phyloP scores from a whole-genome alignment of 2,888 invertebrate genomes.

The Scaptomyza parva region DNA sequence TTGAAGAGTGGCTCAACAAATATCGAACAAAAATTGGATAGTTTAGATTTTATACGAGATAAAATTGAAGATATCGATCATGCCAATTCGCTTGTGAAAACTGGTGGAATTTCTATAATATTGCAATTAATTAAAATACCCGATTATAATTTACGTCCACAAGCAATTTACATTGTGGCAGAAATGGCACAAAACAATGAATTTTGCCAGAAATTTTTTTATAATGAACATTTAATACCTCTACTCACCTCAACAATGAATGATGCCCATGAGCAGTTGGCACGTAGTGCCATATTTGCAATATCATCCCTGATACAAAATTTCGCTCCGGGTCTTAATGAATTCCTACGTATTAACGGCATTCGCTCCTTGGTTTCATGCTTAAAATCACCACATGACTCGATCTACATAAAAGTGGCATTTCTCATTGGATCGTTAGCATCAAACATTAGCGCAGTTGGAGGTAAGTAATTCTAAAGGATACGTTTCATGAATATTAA shows the following conservation, averaged over 20 bases:
- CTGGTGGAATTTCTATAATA: slow-evolving; percentile 51
- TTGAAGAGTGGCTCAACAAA: slow-evolving; percentile 31
- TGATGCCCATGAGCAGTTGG: slow-evolving; percentile 47
- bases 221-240: slow-evolving; percentile 88
- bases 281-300: slow-evolving; percentile 61
- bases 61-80: slow-evolving; percentile 67
- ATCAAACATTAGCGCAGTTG: slow-evolving; percentile 36
- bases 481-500: not conserved
- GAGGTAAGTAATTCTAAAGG: slow-evolving; percentile 30
- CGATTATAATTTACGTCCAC: slow-evolving; percentile 87
- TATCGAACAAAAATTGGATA: slow-evolving; percentile 47
- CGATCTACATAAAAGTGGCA: slow-evolving; percentile 65
- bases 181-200: slow-evolving; percentile 94
- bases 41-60: slow-evolving; percentile 54
- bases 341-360: slow-evolving; percentile 57
- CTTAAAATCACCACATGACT: slow-evolving; percentile 31
- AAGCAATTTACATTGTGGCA: slow-evolving; percentile 89
- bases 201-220: slow-evolving; percentile 90
- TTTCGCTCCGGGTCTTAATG: slow-evolving; percentile 55
- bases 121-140: slow-evolving; percentile 34
- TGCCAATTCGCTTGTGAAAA: slow-evolving; percentile 64
- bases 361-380: slow-evolving; percentile 49
- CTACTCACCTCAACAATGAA: slow-evolving; percentile 84
- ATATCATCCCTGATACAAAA: slow-evolving; percentile 67
- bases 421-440: slow-evolving; percentile 65